Conservation (phyloP, 2,888 invertebrate species). For the Acanthoscelides obtectus region DNA sequence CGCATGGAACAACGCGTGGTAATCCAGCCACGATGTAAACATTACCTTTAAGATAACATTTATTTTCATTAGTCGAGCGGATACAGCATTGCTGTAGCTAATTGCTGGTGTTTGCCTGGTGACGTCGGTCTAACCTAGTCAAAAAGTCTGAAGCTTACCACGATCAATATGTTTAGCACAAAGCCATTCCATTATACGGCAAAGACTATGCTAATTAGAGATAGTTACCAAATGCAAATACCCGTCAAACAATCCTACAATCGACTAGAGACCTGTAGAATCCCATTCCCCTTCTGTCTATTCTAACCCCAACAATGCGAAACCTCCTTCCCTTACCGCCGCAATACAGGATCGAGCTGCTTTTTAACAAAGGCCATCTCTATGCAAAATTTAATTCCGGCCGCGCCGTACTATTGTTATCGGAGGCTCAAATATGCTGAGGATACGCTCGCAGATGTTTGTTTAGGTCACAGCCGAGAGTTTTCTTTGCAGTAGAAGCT, state of each 20-base stretch:
- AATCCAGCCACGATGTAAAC: no score
- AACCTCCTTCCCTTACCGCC: background rate
- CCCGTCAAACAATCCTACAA: background rate
- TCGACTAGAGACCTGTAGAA: background rate
- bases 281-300: background rate
- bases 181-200: no score
- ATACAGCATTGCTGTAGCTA: no score
- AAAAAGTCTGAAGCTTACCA: no score
- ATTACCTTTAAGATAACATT: no score
- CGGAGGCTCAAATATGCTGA: background rate
- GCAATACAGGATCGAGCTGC: background rate
- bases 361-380: background rate
- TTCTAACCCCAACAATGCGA: background rate
- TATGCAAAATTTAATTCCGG: background rate
- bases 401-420: background rate
- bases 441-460: background rate
- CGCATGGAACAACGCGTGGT: no score
- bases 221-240: no score
- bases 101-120: no score
- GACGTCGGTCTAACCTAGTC: no score
- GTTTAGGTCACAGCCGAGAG: background rate
- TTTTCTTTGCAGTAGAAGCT: background rate
- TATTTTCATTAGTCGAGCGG: no score
- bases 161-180: no score
- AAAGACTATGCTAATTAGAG: no score